Evolutionary conservation across 2,888 invertebrate genomes (phyloP), one percentile per base, ranked within the genome.

Genomic region (Eupithecia inturbata): DNA sequence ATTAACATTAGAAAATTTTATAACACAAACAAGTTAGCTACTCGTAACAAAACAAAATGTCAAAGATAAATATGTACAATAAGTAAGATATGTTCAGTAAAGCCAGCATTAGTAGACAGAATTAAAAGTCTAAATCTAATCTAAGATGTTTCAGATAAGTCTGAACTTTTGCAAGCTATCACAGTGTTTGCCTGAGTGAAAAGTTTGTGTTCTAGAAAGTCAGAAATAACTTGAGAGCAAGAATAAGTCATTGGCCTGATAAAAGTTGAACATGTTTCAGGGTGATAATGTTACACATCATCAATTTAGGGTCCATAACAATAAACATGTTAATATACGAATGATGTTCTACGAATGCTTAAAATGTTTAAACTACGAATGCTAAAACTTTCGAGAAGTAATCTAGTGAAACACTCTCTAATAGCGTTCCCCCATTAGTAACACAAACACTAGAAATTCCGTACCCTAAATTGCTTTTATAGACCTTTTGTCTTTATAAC

Each of bases 401-500:
- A 76, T 76, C 71, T 36, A 64, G 45, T 41, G 49, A 67, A 76
- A 73, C 76, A 71, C 69, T 67, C 71, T 67, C 69, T 76, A 67
- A 76, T 41, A 73, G 76, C 71, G 68, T 71, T 69, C 60, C 39
- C 66, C 71, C 73, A 76, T 76, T 76, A 76, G 71, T 62, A 71
- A 71, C 69, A 71, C 71, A 76, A 71, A 73, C 73, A 73, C 73
- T 76, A 71, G 73, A 72, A 64, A 71, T 63, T 57, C 45, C 41
- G 71, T 69, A 33, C 36, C 53, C 60, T 39, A 39, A 72, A 72
- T 71, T 70, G 53, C 62, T 73, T 76, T 76, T 73, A 76, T 69
- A 69, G 73, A 22, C 76, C 66, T 71, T 71, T 76, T 70, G 69
- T 73, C 68, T 76, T 69, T 72, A 72, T 72, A 71, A 75, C 72